phyloP scores from a whole-genome alignment of 2,888 invertebrate genomes.

The Philhelius pedissequus region DNA sequence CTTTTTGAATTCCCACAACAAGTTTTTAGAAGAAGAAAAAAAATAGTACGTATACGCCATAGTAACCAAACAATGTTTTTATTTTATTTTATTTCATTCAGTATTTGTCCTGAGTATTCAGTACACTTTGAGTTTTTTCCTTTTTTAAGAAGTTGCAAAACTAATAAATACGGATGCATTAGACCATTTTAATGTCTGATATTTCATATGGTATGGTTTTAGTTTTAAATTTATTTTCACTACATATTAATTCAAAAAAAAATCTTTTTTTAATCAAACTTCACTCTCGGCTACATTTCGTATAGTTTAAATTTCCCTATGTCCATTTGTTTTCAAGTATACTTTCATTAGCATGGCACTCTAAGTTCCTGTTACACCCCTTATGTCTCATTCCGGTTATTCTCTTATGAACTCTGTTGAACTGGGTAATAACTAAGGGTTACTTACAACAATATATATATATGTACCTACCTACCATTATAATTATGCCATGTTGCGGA shows the following conservation, averaged over 20 bases:
- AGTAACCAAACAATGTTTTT: too few species aligned
- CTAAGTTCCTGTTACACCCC: constrained; percentile 22
- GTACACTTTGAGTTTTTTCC: too few species aligned
- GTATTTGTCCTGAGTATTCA: too few species aligned
- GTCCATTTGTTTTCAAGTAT: background rate
- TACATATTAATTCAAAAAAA: background rate
- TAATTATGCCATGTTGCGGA: constrained; percentile 23
- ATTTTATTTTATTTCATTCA: too few species aligned
- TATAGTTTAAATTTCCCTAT: background rate
- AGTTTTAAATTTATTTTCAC: background rate
- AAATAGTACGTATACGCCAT: too few species aligned
- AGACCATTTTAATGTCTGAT: too few species aligned
- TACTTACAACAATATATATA: background rate
- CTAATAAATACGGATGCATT: too few species aligned
- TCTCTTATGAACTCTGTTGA: background rate
- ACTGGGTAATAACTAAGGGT: background rate
- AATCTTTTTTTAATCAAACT: background rate
- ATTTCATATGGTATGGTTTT: too few species aligned
- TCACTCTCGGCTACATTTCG: background rate
- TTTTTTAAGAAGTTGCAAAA: too few species aligned
- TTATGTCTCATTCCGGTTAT: background rate
- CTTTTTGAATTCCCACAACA: too few species aligned
- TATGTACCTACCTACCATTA: background rate
- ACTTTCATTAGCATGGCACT: background rate
- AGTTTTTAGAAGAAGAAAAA: too few species aligned